Percentiles rank a stretch among this genome's conserved stretches.
Evolutionary conservation across 92 coral and sea anemone genomes (phyloP).

Genomic region (Chrysogorgia sp.): DNA sequence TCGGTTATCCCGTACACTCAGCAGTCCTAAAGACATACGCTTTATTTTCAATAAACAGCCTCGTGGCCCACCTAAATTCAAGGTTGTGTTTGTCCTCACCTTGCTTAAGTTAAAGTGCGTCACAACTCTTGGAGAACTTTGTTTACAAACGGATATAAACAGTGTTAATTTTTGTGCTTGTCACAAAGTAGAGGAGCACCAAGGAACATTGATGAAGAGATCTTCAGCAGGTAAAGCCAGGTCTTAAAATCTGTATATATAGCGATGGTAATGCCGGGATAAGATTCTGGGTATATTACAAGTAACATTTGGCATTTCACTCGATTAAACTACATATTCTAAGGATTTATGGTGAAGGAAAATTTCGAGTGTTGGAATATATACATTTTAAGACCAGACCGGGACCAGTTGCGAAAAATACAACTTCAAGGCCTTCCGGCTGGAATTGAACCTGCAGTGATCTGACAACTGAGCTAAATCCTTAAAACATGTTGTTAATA

Average conservation of each 20-base stretch:
- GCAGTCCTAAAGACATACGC: slow-evolving; percentile 49
- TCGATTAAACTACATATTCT: too few relatives aligned
- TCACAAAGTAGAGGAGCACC: slow-evolving; percentile 69
- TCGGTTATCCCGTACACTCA: slow-evolving; percentile 43
- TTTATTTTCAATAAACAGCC: slow-evolving; percentile 64
- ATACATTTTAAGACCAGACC: too few relatives aligned
- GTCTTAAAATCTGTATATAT: too few relatives aligned
- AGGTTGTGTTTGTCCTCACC: slow-evolving; percentile 77
- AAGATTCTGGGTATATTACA: too few relatives aligned
- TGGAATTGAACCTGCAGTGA: not conserved
- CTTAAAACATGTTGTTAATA: too few relatives aligned
- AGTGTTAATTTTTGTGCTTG: slow-evolving; percentile 72
- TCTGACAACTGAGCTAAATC: not conserved
- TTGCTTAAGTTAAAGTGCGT: slow-evolving; percentile 78
- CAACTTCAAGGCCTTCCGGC: too few relatives aligned
- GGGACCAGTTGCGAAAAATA: too few relatives aligned
- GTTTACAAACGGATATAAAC: slow-evolving; percentile 83
- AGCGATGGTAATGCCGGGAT: too few relatives aligned
- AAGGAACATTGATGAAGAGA: slow-evolving; percentile 34
- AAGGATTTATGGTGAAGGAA: too few relatives aligned
- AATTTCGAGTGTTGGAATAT: too few relatives aligned
- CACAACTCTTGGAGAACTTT: slow-evolving; percentile 89
- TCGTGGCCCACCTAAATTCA: slow-evolving; percentile 64
- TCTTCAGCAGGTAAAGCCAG: slow-evolving; percentile 24
- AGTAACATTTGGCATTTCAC: too few relatives aligned